Conservation (phyloP, 2,797 vertebrate genomes). For the Sebastes alutus region DNA sequence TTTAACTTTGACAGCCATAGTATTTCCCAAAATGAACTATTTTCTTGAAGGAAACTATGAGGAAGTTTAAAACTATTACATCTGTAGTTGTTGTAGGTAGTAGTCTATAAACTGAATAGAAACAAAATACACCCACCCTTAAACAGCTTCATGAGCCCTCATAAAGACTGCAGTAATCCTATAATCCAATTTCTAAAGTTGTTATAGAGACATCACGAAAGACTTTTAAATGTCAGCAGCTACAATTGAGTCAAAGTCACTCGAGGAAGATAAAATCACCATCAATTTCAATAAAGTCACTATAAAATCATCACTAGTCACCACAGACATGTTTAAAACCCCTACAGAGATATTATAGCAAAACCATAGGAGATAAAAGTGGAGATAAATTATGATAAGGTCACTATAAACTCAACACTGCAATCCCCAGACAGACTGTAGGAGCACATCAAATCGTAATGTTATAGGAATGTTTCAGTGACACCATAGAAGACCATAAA, state of each 20-base stretch:
- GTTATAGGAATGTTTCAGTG: not conserved
- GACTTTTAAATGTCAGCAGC: not conserved
- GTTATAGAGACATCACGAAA: not conserved
- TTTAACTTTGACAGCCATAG: too few species aligned
- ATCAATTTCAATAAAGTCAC: not conserved
- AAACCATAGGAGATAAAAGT: not conserved
- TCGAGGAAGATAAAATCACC: slow-evolving; percentile 11
- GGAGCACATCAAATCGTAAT: not conserved
- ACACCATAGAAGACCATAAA: slow-evolving; percentile 16
- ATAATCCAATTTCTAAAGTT: not conserved
- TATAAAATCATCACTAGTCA: slow-evolving; percentile 23
- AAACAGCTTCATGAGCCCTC: not conserved
- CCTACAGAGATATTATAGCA: not conserved
- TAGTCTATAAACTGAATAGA: not conserved
- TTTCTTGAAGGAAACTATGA: not conserved
- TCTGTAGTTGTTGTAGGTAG: not conserved
- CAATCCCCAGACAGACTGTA: not conserved
- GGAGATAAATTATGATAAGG: slow-evolving; percentile 4
- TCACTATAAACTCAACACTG: slow-evolving; percentile 29
- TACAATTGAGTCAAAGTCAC: slow-evolving; percentile 15
- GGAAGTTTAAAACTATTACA: not conserved
- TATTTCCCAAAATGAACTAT: not conserved
- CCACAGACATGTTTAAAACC: slow-evolving; percentile 8
- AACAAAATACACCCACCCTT: not conserved
- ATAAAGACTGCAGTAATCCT: not conserved